phyloP scores from a whole-genome alignment of 1,140 invertebrate genomes.

The Coelopa frigida region DNA sequence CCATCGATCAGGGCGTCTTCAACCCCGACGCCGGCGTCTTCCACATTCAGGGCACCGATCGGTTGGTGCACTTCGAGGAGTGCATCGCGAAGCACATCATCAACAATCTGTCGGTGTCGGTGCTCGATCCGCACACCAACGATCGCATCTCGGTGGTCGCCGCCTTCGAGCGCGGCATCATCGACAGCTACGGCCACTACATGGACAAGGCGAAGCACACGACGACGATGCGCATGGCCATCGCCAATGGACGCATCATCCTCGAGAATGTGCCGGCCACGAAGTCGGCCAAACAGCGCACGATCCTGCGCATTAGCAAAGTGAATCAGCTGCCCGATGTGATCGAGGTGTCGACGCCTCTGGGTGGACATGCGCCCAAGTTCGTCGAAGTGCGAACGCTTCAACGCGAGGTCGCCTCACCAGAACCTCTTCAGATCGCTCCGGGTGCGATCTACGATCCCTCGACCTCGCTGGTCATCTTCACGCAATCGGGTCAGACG shows the following conservation, averaged over 20 bases:
- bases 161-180: slow-evolving; percentile 68
- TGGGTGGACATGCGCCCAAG: slow-evolving; percentile 38
- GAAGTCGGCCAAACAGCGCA: slow-evolving; percentile 45
- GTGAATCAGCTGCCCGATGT: slow-evolving; percentile 53
- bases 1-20: slow-evolving; percentile 68
- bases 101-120: slow-evolving; percentile 68
- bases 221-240: slow-evolving; percentile 69
- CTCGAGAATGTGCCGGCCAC: slow-evolving; percentile 49
- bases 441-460: slow-evolving; percentile 69
- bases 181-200: slow-evolving; percentile 73
- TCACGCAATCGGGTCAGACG: slow-evolving; percentile 61
- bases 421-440: slow-evolving; percentile 61
- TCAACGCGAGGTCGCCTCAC: slow-evolving; percentile 48
- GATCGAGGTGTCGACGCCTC: slow-evolving; percentile 54
- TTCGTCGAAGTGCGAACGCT: slow-evolving; percentile 36
- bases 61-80: slow-evolving; percentile 78
- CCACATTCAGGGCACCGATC: slow-evolving; percentile 78
- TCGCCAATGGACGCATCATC: slow-evolving; percentile 59
- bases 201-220: slow-evolving; percentile 50
- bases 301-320: slow-evolving; percentile 32
- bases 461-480: slow-evolving; percentile 62
- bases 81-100: slow-evolving; percentile 80
- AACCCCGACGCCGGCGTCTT: slow-evolving; percentile 77
- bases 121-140: slow-evolving; percentile 65
- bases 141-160: slow-evolving; percentile 63